Percentiles rank a stretch among this genome's conserved stretches.
Conservation (phyloP, 1,140 invertebrate species). For the Bombus confusus region DNA sequence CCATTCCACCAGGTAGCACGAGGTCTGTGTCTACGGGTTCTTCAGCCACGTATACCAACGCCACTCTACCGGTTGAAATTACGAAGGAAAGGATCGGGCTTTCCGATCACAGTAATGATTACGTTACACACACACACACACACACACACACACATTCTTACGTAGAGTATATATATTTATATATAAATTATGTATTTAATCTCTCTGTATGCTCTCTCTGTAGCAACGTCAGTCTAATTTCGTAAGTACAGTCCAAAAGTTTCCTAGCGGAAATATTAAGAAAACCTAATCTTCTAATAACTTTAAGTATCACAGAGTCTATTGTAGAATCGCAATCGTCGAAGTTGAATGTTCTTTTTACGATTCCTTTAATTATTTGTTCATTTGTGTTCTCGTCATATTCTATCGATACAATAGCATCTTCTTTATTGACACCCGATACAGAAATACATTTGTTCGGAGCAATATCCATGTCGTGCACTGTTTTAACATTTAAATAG, state of each 20-base stretch:
- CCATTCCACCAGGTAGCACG: slow-evolving; percentile 71
- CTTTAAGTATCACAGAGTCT: no score
- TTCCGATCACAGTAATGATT: slow-evolving; percentile 71
- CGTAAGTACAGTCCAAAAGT: slow-evolving; percentile 25
- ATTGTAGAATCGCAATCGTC: no score
- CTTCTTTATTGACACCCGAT: no score
- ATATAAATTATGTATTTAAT: not conserved
- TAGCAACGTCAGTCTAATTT: slow-evolving; percentile 63
- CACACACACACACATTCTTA: not conserved
- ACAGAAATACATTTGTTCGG: no score
- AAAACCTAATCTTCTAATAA: not conserved
- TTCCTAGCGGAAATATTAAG: not conserved
- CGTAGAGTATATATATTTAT: not conserved
- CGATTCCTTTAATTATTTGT: no score
- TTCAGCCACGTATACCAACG: slow-evolving; percentile 39
- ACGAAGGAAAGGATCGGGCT: slow-evolving; percentile 66
- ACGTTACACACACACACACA: slow-evolving; percentile 39
- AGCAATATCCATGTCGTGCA: no score
- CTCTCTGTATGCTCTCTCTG: not conserved
- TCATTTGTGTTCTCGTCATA: no score
- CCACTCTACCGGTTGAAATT: slow-evolving; percentile 62
- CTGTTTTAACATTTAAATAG: no score
- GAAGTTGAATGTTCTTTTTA: no score
- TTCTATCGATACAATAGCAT: no score
- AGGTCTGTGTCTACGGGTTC: slow-evolving; percentile 62